A percentile compares a stretch with the other conserved stretches of the same genome.
Conservation (phyloP, 2,113 vertebrate species). For the Rhea pennata region DNA sequence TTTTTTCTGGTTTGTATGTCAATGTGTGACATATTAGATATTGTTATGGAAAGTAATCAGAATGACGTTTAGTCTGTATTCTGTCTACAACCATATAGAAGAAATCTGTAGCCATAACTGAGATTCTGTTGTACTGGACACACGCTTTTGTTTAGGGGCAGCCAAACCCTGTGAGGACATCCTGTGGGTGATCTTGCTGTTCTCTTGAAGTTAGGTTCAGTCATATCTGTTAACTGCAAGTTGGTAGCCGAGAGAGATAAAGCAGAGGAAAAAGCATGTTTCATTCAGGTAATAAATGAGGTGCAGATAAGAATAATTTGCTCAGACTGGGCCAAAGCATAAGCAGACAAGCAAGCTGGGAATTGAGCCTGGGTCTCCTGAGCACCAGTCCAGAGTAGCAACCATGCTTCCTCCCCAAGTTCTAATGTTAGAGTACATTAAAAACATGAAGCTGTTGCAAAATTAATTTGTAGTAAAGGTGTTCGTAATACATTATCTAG, state of each 20-base stretch:
- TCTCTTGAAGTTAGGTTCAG: neutral
- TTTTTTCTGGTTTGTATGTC: accelerated
- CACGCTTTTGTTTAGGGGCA: accelerated
- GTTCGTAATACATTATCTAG: neutral
- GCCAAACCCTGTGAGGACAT: neutral
- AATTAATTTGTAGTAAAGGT: neutral
- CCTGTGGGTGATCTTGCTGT: neutral
- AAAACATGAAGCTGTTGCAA: neutral
- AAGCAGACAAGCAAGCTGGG: neutral
- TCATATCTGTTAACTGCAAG: neutral
- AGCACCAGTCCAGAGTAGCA: neutral
- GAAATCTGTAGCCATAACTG: neutral
- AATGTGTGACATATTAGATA: accelerated
- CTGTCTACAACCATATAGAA: neutral
- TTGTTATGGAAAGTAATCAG: neutral
- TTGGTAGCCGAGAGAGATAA: neutral
- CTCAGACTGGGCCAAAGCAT: neutral
- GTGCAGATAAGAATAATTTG: neutral
- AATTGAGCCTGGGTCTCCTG: neutral
- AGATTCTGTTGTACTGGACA: neutral
- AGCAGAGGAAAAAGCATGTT: neutral
- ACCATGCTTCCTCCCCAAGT: accelerated
- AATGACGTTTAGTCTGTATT: neutral
- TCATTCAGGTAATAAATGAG: neutral
- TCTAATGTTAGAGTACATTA: neutral